Percentiles rank a stretch among this genome's conserved stretches.
phyloP scores from a whole-genome alignment of 2,113 vertebrate genomes.

The Rynchops niger region DNA sequence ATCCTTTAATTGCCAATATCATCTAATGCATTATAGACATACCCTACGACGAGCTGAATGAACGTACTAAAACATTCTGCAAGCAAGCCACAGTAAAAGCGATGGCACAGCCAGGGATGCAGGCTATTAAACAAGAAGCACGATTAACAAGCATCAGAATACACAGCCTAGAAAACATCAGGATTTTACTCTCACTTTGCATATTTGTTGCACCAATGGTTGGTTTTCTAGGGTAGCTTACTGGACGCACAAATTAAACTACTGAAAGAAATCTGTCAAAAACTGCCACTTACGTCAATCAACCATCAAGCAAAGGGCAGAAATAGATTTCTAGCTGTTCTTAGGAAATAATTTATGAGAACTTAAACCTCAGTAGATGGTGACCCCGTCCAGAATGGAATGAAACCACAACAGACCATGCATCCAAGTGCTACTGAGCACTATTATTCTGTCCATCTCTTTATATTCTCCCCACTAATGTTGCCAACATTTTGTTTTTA shows the following conservation, averaged over 20 bases:
- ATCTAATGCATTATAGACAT: slow-evolving; percentile 47
- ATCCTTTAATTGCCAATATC: slow-evolving; percentile 69
- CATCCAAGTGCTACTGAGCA: neutral
- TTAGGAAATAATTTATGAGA: neutral
- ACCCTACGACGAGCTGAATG: neutral
- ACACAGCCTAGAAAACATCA: neutral
- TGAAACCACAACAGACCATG: neutral
- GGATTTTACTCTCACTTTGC: neutral
- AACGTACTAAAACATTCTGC: neutral
- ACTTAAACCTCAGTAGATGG: neutral
- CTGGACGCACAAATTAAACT: neutral
- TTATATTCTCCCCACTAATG: neutral
- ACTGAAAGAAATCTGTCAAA: neutral
- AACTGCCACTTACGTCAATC: neutral
- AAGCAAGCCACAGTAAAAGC: neutral
- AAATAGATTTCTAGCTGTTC: neutral
- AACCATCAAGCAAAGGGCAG: neutral
- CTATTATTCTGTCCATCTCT: neutral
- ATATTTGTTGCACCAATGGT: neutral
- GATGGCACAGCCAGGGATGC: neutral
- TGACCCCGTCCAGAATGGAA: neutral
- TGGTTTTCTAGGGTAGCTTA: neutral
- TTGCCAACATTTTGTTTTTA: neutral
- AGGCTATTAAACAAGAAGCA: neutral
- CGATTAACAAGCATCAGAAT: neutral